Percentiles rank a stretch among this genome's conserved stretches.
phyloP scores from a whole-genome alignment of 2,797 vertebrate genomes.

The Sebastes diploproa region DNA sequence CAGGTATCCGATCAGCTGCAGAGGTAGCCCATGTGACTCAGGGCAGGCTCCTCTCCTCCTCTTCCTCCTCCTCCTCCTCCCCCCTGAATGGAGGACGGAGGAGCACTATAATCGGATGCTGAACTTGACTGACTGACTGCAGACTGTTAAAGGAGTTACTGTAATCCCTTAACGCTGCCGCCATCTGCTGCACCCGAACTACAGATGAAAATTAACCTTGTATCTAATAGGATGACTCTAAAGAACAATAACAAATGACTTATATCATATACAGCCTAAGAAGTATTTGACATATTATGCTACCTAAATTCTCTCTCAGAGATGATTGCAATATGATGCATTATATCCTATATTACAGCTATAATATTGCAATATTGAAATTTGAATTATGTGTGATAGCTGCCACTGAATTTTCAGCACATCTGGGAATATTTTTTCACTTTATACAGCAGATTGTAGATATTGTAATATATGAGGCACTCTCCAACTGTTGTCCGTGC shows the following conservation, averaged over 20 bases:
- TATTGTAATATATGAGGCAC: background rate
- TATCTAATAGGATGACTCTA: background rate
- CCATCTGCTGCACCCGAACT: slow-evolving; percentile 66
- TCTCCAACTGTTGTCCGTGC: background rate
- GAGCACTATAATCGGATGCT: slow-evolving; percentile 61
- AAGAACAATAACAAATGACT: background rate
- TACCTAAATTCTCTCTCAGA: background rate
- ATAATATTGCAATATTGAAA: background rate
- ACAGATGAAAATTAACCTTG: slow-evolving; percentile 24
- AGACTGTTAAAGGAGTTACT: slow-evolving; percentile 73
- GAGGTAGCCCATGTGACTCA: slow-evolving; percentile 68
- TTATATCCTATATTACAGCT: background rate
- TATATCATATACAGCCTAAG: background rate
- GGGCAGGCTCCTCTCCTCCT: slow-evolving; percentile 21
- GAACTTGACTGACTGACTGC: slow-evolving; percentile 61
- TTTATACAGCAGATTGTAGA: background rate
- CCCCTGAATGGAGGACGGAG: slow-evolving; percentile 29
- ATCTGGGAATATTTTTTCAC: background rate
- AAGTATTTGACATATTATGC: background rate
- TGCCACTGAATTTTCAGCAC: background rate
- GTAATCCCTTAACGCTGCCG: slow-evolving; percentile 77
- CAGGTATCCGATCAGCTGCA: slow-evolving; percentile 58
- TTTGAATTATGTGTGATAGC: background rate
- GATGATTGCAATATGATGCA: background rate
- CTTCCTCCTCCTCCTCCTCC: background rate